These are phyloP conservation scores for Drosophila insularis DNA, from an alignment of 1,140 invertebrate species.

Conservation along the genomic window DNA sequence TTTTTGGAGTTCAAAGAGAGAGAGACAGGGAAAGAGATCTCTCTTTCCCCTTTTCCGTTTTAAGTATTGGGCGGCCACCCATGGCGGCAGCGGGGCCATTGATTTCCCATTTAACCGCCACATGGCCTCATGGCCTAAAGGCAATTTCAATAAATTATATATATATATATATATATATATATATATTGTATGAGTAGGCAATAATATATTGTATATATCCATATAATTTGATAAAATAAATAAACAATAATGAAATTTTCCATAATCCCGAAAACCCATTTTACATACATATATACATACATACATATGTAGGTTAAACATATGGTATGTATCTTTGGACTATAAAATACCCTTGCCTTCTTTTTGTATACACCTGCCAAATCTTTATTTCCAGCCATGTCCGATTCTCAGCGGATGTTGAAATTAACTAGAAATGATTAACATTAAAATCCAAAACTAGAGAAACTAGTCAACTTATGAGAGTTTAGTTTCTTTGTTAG, in stretches of 20 bases:
- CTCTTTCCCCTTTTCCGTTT: neutral
- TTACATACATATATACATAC: too few species aligned
- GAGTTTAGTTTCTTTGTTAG: neutral
- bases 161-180: neutral
- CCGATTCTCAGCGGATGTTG: too few species aligned
- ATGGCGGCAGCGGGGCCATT: neutral
- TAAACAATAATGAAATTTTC: constrained; percentile 3
- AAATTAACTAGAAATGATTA: too few species aligned
- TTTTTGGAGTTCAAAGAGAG: neutral
- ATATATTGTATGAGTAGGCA: neutral
- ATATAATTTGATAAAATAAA: constrained; percentile 10
- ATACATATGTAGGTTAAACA: neutral
- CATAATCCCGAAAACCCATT: neutral
- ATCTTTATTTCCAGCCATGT: too few species aligned
- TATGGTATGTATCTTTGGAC: neutral
- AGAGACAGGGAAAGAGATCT: too few species aligned
- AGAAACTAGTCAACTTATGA: too few species aligned
- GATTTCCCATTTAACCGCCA: constrained; percentile 2
- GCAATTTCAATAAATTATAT: constrained; percentile 5
- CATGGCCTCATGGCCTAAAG: constrained; percentile 2
- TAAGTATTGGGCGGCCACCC: neutral
- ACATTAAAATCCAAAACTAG: too few species aligned
- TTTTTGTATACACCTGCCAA: neutral
- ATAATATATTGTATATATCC: constrained; percentile 2
- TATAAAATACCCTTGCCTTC: neutral